Percentiles rank a stretch among this genome's conserved stretches.
Evolutionary conservation across 2,888 invertebrate species (phyloP).

Genomic region (Ashinkailepas kermadecensis): DNA sequence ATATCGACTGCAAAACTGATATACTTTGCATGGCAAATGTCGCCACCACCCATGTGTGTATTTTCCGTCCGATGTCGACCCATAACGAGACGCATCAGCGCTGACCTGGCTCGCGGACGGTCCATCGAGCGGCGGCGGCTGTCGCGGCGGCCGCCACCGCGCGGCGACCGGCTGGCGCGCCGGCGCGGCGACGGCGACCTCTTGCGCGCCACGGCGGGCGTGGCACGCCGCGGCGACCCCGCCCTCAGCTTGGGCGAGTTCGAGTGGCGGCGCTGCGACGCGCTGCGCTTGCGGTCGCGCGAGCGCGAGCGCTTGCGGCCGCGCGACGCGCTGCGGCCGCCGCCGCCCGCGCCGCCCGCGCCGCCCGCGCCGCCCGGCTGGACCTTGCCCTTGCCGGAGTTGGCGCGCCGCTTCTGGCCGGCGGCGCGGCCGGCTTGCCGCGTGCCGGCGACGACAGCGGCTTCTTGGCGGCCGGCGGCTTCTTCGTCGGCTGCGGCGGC

Average conservation of each 20-base stretch:
- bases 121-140: conserved; percentile 4
- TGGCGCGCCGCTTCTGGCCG: background rate
- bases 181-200: conserved; percentile 6
- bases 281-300: background rate
- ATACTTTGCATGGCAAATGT: no score
- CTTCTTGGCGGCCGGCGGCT: background rate
- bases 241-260: background rate
- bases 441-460: background rate
- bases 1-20: no score
- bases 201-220: background rate
- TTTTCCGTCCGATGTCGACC: no score
- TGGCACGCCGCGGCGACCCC: background rate
- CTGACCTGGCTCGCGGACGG: background rate
- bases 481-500: background rate
- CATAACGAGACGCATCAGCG: no score
- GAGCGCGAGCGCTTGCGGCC: conserved; percentile 10
- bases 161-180: background rate
- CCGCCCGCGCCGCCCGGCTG: background rate
- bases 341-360: background rate
- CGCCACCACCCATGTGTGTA: no score
- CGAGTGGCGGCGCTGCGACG: background rate
- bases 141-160: background rate
- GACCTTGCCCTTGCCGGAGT: background rate
- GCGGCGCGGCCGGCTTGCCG: background rate
- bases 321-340: background rate